Evolutionary conservation across 1,140 invertebrate species (phyloP), one percentile per base, ranked within the genome.

Genomic region (Drosophila quadrilineata): DNA sequence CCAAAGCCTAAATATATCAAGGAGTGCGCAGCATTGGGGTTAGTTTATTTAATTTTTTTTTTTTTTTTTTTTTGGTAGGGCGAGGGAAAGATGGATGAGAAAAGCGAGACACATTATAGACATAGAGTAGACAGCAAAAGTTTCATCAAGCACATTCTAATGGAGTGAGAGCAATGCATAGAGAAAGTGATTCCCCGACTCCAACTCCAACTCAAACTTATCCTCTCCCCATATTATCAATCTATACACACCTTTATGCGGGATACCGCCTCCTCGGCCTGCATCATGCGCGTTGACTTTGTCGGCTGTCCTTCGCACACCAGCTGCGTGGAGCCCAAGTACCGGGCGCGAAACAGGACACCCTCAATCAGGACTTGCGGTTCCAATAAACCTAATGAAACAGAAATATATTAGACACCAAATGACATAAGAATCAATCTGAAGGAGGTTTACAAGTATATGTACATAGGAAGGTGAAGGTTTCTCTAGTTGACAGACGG

Each of bases 231-330:
- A n/a, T n/a, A n/a, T n/a, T n/a, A 22, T 17, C 12, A 16, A 17
- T 14, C 41, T 33, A 2, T 36, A 67, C 48, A 6, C 94, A 98
- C 98, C 96, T 99, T 99, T 75, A 99, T 99, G 89, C 98, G 94
- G 6, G 98, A 98, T 0, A 99, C 98, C 6, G 99, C 99, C 91
- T 99, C 98, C 91, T 99, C 98, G 2, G 98, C 98, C 88, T 99
- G 98, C 92, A 98, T 96, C 98, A 99, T 99, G 62, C 98, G 92
- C 6, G 98, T 98, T 0, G 97, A 96, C 91, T 99, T 99, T 0
- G 98, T 99, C 1, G 98, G 98, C 88, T 99, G 97, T 3, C 98
- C 98, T 89, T 99, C 98, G 87, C 98, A 99, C 12, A 99, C 96
- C 40, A 99, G 92, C 90, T 99, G 98, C 3, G 98, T 99, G 14